Base-by-base conservation (phyloP, 1,140 invertebrate species). In the Heliothis subflexa region DNA sequence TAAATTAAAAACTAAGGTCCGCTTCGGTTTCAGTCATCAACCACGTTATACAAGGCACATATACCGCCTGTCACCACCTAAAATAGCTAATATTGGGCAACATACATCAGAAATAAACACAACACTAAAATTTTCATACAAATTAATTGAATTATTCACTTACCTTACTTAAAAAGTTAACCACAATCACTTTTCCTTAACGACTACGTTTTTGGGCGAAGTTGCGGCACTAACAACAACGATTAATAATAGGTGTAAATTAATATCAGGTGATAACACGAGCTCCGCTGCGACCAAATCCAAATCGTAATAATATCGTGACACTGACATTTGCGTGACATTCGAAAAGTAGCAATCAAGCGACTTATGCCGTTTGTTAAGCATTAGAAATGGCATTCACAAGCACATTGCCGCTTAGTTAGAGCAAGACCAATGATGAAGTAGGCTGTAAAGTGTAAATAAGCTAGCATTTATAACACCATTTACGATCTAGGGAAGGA, bases 11-110 rank as follows among this genome's bases (percentile, higher is more conserved):
- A 40, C 4, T 40, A 40, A 40, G 9, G 33, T 40, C 9, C 33
- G 3, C 33, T 12, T 16, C 33, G 2, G n/a, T 16, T 62, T 62
- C 7, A 14, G 14, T 14, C 12, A 75, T 16, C 11, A 28, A 55
- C 14, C 62, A 66, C 50, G 49, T 55, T 77, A 25, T 57, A 61
- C 10, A 12, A 45, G 54, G 49, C 25, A 72, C 33, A 71, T 47
- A 66, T 78, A 59, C 79, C 77, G 68, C 68, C 79, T 75, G 90
- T 92, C 91, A 92, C 83, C 83, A 89, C 87, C 85, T 85, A 92
- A 93, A 93, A 92, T 93, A 93, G 90, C 82, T 81, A 83, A 86
- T 87, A 89, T 88, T 86, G 79, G 85, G 82, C 81, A 83, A 88
- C 45, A 74, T 55, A 71, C 61, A 57, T 79, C 78, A 79, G 75